phyloP scores from a whole-genome alignment of 2,888 invertebrate genomes.

The Phania funesta region DNA sequence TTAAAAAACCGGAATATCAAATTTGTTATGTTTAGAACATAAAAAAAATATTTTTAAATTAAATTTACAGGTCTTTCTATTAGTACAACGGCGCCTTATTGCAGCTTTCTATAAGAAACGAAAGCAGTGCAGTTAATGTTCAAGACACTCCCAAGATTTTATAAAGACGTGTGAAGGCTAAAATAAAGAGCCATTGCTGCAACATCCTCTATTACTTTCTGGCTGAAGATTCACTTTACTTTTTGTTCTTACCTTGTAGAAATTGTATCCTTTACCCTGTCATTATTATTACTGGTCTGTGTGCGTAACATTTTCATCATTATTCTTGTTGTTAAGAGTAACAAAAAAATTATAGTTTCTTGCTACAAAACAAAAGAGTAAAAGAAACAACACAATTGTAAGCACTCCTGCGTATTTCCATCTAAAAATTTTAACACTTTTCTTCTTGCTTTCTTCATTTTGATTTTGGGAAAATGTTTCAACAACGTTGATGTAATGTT shows the following conservation, averaged over 20 bases:
- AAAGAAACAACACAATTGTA: slow-evolving; percentile 14
- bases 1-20: too few species aligned
- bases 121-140: background rate
- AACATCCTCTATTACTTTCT: slow-evolving; percentile 46
- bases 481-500: slow-evolving; percentile 13
- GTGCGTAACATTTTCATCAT: slow-evolving; percentile 52
- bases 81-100: too few species aligned
- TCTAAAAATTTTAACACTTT: slow-evolving; percentile 51
- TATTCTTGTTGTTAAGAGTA: slow-evolving; percentile 51
- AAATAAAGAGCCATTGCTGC: slow-evolving; percentile 11
- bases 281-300: slow-evolving; percentile 28
- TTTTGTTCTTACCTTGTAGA: background rate
- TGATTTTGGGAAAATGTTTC: slow-evolving; percentile 6
- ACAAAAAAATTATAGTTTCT: slow-evolving; percentile 62
- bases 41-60: too few species aligned
- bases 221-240: slow-evolving; percentile 58
- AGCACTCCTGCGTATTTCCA: slow-evolving; percentile 22
- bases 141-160: background rate
- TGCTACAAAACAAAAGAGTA: background rate
- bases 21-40: too few species aligned
- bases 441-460: background rate
- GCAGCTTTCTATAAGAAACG: background rate
- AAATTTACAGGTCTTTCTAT: too few species aligned
- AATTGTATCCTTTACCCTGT: slow-evolving; percentile 29
- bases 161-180: slow-evolving; percentile 1